These are phyloP conservation scores for Thamnaconus septentrionalis DNA, from an alignment of 2,113 vertebrate genomes.

Conservation along the genomic window DNA sequence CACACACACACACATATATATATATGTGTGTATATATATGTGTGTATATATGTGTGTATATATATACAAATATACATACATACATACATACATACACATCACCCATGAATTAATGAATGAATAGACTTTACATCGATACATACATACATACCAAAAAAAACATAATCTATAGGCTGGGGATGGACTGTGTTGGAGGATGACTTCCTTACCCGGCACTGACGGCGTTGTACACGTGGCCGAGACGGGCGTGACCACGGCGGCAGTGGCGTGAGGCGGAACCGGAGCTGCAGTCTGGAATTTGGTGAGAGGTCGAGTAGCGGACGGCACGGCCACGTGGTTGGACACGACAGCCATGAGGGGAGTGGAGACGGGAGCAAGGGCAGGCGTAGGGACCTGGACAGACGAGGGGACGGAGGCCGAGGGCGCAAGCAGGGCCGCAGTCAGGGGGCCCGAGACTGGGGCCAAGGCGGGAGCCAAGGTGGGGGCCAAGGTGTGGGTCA, in stretches of 20 bases:
- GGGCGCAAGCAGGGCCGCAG: conserved; percentile 8
- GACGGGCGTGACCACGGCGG: conserved; percentile 68
- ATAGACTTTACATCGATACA: too few relatives aligned
- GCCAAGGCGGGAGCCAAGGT: conserved; percentile 13
- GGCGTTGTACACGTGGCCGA: conserved; percentile 80
- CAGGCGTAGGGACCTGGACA: conserved; percentile 47
- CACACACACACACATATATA: too few relatives aligned
- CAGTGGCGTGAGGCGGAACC: conserved; percentile 46
- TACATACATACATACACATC: too few relatives aligned
- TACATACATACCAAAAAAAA: neutral
- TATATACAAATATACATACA: too few relatives aligned
- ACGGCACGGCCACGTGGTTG: conserved; percentile 38
- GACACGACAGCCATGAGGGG: conserved; percentile 51
- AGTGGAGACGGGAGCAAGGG: conserved; percentile 46
- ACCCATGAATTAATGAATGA: too few relatives aligned
- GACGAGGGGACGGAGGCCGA: conserved; percentile 51
- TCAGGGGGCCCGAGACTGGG: conserved; percentile 4
- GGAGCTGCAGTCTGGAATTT: conserved; percentile 47
- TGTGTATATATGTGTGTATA: too few relatives aligned
- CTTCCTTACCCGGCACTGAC: conserved; percentile 81
- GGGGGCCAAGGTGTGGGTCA: neutral
- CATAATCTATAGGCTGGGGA: neutral
- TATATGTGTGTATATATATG: too few relatives aligned
- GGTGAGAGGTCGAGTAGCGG: conserved; percentile 37
- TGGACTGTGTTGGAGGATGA: too few relatives aligned